Base-by-base conservation (phyloP, 2,888 invertebrate genomes). In the Temnothorax rugatulus region DNA sequence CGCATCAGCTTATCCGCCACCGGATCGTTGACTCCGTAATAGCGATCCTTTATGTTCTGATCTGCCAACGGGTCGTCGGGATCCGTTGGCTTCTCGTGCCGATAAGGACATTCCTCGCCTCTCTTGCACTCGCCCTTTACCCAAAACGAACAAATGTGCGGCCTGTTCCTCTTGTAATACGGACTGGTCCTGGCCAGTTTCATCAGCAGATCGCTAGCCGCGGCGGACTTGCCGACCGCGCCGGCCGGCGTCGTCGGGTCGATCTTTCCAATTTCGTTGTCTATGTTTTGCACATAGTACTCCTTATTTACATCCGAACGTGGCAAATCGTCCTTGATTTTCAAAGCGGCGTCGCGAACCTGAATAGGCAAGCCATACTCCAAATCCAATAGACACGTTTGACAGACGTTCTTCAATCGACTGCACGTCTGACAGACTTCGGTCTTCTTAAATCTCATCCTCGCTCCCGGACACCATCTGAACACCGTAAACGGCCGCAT, bases 81-180 rank as follows among this genome's bases (percentile, higher is more conserved):
- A 95, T 99, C 99, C 2, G 99, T 98, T 0, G 99, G 99, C 94
- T 98, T 98, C 94, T 99, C 99, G 92, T 99, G 99, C 57, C 99
- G 96, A 94, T 99, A 99, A 0, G 99, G 99, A 95, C 99, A 99
- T 94, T 99, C 99, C 95, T 99, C 99, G 25, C 99, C 99, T 94
- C 99, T 96, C 93, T 98, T 97, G 94, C 99, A 99, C 95, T 99
- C 99, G 2, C 99, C 99, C 95, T 99, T 99, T n/a, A 99, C 99
- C 98, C 99, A 99, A 95, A 99, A 99, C 0, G 99, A 99, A 95
- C 99, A 99, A 74, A 99, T 98, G 95, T 99, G 99, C 0, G 99
- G 99, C 90, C 98, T 96, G 93, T 99, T 99, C 81, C 99, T 96
- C 94, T 99, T 99, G 95, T 99, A 99, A 95, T 99, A 99, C 0